These are phyloP conservation scores for Pithys albifrons DNA, from an alignment of 2,113 vertebrate genomes.

Conservation along the genomic window DNA sequence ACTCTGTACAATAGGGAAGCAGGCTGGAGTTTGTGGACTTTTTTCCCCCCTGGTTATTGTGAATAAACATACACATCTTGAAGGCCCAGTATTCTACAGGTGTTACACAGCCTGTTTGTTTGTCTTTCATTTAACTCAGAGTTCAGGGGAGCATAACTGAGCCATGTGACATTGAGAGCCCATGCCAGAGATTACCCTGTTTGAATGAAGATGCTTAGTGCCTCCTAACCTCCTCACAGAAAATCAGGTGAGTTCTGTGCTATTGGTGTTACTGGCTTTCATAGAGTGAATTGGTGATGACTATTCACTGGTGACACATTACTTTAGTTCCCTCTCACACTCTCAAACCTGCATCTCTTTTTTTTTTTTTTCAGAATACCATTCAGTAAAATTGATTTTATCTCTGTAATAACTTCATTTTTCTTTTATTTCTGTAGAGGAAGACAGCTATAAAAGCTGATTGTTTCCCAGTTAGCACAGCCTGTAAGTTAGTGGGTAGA, in stretches of 20 bases:
- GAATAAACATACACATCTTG: background rate
- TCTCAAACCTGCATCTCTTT: background rate
- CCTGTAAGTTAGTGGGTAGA: background rate
- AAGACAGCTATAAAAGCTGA: background rate
- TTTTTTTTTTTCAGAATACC: background rate
- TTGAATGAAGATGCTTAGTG: background rate
- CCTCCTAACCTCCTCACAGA: background rate
- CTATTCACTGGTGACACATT: background rate
- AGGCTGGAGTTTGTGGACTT: background rate
- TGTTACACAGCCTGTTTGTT: background rate
- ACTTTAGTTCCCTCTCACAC: background rate
- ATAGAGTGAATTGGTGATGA: background rate
- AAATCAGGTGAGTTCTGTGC: background rate
- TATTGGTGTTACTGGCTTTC: background rate
- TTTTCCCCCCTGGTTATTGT: background rate
- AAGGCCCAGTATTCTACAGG: background rate
- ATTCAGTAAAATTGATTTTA: background rate
- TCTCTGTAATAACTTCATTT: conserved; percentile 27
- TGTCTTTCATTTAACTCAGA: background rate
- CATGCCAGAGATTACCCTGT: rapidly evolving
- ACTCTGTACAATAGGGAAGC: background rate
- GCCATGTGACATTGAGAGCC: rapidly evolving
- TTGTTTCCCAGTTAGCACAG: background rate
- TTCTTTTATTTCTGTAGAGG: background rate
- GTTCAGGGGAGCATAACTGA: background rate